Evolutionary conservation across 2,888 invertebrate genomes (phyloP).

Genomic region (Thyatira batis): DNA sequence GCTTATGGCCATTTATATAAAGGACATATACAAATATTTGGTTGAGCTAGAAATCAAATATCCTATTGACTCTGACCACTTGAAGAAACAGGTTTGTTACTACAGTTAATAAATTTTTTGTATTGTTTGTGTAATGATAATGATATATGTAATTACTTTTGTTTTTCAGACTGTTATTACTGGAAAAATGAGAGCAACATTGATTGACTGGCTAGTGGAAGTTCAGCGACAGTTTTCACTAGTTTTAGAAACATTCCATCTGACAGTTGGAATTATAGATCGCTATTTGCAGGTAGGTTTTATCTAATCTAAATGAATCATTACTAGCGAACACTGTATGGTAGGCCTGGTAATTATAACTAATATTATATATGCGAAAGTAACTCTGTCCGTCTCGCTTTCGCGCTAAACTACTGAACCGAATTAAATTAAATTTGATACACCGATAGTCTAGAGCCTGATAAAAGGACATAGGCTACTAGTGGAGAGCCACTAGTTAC

Average conservation of each 20-base stretch:
- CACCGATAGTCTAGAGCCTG: too few species aligned
- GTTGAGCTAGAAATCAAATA: conserved; percentile 87
- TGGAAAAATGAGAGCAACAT: conserved; percentile 92
- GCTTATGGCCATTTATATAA: conserved; percentile 91
- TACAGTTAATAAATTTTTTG: background rate
- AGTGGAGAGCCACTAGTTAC: too few species aligned
- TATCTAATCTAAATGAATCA: conserved; percentile 1
- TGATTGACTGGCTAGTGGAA: conserved; percentile 97
- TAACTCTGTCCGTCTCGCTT: too few species aligned
- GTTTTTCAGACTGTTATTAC: conserved; percentile 81
- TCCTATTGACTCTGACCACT: conserved; percentile 84
- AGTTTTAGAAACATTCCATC: conserved; percentile 93
- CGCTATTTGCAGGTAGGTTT: conserved; percentile 89
- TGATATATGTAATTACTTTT: conserved; percentile 5
- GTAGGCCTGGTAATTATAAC: too few species aligned
- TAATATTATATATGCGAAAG: too few species aligned
- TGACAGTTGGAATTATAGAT: conserved; percentile 94
- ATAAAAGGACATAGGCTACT: too few species aligned
- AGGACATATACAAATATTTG: conserved; percentile 94
- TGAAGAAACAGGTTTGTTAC: conserved; percentile 82
- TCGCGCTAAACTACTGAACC: too few species aligned
- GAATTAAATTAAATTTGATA: too few species aligned
- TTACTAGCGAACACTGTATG: too few species aligned
- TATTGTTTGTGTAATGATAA: background rate
- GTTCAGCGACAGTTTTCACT: conserved; percentile 94